These are phyloP conservation scores for Drosophila lowei DNA, from an alignment of 1,140 invertebrate genomes.

Conservation along the genomic window DNA sequence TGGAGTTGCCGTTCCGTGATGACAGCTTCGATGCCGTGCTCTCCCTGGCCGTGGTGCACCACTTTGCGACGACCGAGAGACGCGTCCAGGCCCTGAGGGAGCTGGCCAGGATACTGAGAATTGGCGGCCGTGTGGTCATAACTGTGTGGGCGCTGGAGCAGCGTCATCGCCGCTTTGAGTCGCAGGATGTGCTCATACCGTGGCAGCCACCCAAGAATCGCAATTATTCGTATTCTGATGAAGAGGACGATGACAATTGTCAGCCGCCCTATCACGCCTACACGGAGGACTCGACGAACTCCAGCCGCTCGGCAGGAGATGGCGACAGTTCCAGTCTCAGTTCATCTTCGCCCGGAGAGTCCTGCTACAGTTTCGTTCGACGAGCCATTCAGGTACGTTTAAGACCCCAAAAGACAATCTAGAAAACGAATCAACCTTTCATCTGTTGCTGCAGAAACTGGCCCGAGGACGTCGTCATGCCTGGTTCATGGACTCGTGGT, in stretches of 20 bases:
- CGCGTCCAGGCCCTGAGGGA: conserved; percentile 94
- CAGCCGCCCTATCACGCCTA: conserved; percentile 87
- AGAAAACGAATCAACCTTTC: background rate
- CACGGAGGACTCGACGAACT: conserved; percentile 85
- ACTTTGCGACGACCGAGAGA: conserved; percentile 95
- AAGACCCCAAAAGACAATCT: background rate
- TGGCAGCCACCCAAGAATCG: conserved; percentile 91
- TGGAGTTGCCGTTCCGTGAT: conserved; percentile 94
- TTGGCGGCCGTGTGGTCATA: conserved; percentile 95
- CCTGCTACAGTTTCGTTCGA: conserved; percentile 96
- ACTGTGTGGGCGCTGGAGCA: conserved; percentile 99
- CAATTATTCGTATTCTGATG: conserved; percentile 69
- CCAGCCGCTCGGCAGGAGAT: conserved; percentile 83
- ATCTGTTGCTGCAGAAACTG: conserved; percentile 85
- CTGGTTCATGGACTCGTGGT: conserved; percentile 92
- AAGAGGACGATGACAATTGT: conserved; percentile 81
- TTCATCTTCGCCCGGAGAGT: conserved; percentile 95
- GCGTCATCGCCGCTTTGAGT: conserved; percentile 89
- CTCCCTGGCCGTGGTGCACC: conserved; percentile 97
- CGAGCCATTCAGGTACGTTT: conserved; percentile 90
- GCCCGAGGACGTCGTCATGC: conserved; percentile 88
- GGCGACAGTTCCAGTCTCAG: conserved; percentile 90
- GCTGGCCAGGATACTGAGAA: conserved; percentile 92
- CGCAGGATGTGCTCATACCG: conserved; percentile 95
- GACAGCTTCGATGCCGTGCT: conserved; percentile 97